A percentile compares a stretch with the other conserved stretches of the same genome.
Evolutionary conservation across 2,797 vertebrate genomes (phyloP).

Genomic region (Tarsius wallacei): DNA sequence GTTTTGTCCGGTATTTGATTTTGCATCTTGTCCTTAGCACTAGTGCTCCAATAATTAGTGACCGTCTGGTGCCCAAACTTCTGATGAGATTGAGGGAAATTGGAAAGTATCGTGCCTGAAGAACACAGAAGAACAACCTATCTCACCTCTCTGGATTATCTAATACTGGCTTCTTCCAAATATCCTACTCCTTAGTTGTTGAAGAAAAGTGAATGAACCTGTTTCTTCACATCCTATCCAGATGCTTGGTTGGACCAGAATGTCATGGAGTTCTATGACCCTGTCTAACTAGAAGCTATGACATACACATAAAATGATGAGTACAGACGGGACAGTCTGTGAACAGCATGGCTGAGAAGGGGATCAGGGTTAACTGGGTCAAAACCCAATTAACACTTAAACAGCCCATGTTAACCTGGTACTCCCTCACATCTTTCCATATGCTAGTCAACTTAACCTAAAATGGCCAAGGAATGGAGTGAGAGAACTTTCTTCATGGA

Average conservation of each 20-base stretch:
- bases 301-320: neutral
- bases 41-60: neutral
- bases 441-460: slow-evolving; percentile 64
- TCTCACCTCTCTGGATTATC: neutral
- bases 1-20: neutral
- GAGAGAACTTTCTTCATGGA: slow-evolving; percentile 69
- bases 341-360: neutral
- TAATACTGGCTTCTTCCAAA: neutral
- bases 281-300: neutral
- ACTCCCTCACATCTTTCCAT: slow-evolving; percentile 25
- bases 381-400: neutral
- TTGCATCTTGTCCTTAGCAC: neutral
- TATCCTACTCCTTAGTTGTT: neutral
- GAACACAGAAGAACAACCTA: neutral
- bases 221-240: neutral
- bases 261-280: neutral
- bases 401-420: neutral
- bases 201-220: neutral
- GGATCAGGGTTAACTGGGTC: neutral
- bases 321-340: fast-evolving
- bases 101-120: neutral
- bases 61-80: neutral
- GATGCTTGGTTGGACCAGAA: neutral
- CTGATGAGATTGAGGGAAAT: neutral
- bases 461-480: slow-evolving; percentile 64